phyloP scores from a whole-genome alignment of 2,113 vertebrate genomes.

The Maccullochella peelii region DNA sequence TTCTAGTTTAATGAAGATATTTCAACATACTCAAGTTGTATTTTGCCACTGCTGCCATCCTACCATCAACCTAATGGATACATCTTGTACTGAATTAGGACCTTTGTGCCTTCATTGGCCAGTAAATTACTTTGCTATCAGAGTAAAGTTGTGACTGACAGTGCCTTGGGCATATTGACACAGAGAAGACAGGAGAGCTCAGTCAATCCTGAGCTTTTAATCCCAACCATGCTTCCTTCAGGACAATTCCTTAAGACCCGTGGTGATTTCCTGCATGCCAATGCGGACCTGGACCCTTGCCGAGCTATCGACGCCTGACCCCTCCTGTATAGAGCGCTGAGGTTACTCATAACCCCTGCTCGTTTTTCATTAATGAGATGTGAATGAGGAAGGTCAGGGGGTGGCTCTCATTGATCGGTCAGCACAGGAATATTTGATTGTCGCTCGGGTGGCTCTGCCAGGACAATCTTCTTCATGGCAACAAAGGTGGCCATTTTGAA shows the following conservation, averaged over 20 bases:
- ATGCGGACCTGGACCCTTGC: conserved; percentile 69
- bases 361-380: conserved; percentile 81
- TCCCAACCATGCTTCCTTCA: conserved; percentile 71
- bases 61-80: conserved; percentile 28
- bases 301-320: conserved; percentile 69
- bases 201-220: conserved; percentile 75
- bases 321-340: conserved; percentile 52
- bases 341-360: conserved; percentile 78
- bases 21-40: neutral
- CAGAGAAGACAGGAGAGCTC: conserved; percentile 59
- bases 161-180: conserved; percentile 71
- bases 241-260: conserved; percentile 72
- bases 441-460: conserved; percentile 58
- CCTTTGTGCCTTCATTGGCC: conserved; percentile 41
- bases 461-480: conserved; percentile 47
- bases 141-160: conserved; percentile 64
- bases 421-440: conserved; percentile 79
- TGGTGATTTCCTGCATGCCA: conserved; percentile 73
- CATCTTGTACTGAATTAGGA: conserved; percentile 50
- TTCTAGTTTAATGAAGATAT: neutral
- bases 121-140: conserved; percentile 75
- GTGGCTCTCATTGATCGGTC: conserved; percentile 72
- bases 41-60: neutral
- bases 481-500: conserved; percentile 54
- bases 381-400: conserved; percentile 73